A percentile compares a stretch with the other conserved stretches of the same genome.
These are phyloP conservation scores for Cynopterus brachyotis DNA, from an alignment of 2,113 vertebrate genomes.

Conservation along the genomic window DNA sequence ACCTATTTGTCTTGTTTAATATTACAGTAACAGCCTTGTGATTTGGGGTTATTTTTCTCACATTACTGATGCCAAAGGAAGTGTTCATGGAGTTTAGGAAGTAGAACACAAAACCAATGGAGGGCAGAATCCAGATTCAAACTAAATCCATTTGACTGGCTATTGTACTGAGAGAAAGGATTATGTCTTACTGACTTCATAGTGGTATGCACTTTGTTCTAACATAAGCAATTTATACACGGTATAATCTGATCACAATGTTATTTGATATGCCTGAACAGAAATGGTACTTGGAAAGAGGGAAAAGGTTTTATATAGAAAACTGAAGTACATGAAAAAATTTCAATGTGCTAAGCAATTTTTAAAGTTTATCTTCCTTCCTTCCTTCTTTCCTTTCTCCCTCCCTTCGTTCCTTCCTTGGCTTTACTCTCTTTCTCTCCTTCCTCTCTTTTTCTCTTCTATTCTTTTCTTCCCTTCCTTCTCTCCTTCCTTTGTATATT, in stretches of 20 bases:
- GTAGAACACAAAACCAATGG: not conserved
- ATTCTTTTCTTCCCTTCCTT: rapidly evolving
- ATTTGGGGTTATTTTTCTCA: not conserved
- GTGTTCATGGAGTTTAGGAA: not conserved
- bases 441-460: too few species aligned
- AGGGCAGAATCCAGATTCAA: not conserved
- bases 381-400: not conserved
- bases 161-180: not conserved
- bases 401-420: not conserved
- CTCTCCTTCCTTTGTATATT: not conserved
- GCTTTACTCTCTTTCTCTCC: rapidly evolving
- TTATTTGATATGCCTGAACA: not conserved
- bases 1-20: not conserved
- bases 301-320: not conserved
- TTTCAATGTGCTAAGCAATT: not conserved
- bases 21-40: not conserved
- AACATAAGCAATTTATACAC: not conserved
- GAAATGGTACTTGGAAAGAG: not conserved
- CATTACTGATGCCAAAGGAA: not conserved
- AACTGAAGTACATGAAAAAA: not conserved
- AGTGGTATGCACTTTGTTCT: not conserved
- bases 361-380: not conserved
- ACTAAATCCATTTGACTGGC: rapidly evolving
- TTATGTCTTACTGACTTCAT: not conserved
- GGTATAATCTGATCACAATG: not conserved